phyloP scores from a whole-genome alignment of 2,888 invertebrate genomes.

The Drosophila ustulata region DNA sequence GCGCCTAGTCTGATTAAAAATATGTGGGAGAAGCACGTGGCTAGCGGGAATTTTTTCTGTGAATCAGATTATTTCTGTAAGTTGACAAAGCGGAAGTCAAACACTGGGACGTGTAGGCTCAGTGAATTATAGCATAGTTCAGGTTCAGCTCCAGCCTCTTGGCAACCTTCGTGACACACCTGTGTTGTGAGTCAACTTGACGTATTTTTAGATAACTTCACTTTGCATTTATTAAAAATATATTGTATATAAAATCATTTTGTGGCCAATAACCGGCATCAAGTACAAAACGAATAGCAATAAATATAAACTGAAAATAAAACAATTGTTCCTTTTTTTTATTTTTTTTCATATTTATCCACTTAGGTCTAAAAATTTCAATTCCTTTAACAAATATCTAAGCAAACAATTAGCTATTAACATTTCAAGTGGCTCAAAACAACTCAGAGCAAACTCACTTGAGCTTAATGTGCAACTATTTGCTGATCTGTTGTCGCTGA shows the following conservation, averaged over 20 bases:
- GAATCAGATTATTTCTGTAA: neutral
- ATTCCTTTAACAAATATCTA: constrained; percentile 57
- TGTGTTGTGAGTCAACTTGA: constrained; percentile 45
- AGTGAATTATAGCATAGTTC: neutral
- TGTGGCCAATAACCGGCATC: constrained; percentile 69
- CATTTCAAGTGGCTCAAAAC: constrained; percentile 57
- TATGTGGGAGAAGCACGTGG: neutral
- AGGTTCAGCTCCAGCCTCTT: constrained; percentile 14
- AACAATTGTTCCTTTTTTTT: constrained; percentile 28
- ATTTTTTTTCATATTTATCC: constrained; percentile 11
- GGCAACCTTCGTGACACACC: constrained; percentile 57
- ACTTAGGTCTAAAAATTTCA: constrained; percentile 48
- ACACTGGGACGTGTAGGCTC: neutral
- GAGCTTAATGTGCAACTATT: constrained; percentile 74
- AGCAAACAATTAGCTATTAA: constrained; percentile 78
- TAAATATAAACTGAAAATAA: constrained; percentile 30
- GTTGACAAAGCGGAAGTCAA: constrained; percentile 3
- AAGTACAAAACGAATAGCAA: constrained; percentile 54
- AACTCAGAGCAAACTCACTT: constrained; percentile 36
- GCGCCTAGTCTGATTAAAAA: neutral
- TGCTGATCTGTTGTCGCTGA: constrained; percentile 40
- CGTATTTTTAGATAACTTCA: constrained; percentile 64
- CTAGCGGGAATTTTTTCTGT: neutral
- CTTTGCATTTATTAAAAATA: constrained; percentile 14
- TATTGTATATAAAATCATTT: constrained; percentile 8